Base-by-base conservation (phyloP, 64 coral and sea anemone species). In the Dendronephthya gigantea region DNA sequence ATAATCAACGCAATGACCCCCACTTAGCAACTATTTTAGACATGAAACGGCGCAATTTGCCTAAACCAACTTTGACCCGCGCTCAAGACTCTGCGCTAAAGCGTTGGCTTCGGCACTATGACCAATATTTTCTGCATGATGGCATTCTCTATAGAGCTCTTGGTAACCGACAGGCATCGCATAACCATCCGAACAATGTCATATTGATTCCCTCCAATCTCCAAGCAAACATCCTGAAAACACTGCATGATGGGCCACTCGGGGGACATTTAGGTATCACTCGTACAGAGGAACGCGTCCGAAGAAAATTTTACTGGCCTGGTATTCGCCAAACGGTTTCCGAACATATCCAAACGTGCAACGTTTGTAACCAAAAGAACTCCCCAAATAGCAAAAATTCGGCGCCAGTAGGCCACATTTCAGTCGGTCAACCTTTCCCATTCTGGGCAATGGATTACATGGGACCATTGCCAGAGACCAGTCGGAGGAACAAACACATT, bases 251-350 rank as follows among this genome's bases (percentile, higher is more conserved):
- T 68, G 38, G 56, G 28, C 84, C 50, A 38, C 51, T 86, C 13
- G 33, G 48, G 49, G 84, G 84, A 27, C 84, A 84, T 84, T 49
- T 84, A 84, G 83, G 83, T 50, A 84, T 84, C 47, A 84, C 83
- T 34, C 83, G 83, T 47, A 83, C 82, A 38, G 82, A 84, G 45
- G 83, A 84, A 59, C 43, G 83, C 1, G 49, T 84, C 17, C 22
- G 83, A 15, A 43, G 28, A 48, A 12, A 28, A 34, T 84, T 84
- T 66, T 66, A 66, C 22, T 66, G 58, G 58, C 58, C 58, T n/a
- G 58, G 58, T 15, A 66, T 66, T 66, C 58, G 29, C 6, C 3
- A 66, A 17, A 30, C 19, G 6, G 29, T 66, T 6, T 5, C 19
- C 19, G 2, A 66, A n/a, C 29, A 66, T 66, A 30, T 66, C 22